phyloP scores from a whole-genome alignment of 2,888 invertebrate species.

The Drosophila mulleri region DNA sequence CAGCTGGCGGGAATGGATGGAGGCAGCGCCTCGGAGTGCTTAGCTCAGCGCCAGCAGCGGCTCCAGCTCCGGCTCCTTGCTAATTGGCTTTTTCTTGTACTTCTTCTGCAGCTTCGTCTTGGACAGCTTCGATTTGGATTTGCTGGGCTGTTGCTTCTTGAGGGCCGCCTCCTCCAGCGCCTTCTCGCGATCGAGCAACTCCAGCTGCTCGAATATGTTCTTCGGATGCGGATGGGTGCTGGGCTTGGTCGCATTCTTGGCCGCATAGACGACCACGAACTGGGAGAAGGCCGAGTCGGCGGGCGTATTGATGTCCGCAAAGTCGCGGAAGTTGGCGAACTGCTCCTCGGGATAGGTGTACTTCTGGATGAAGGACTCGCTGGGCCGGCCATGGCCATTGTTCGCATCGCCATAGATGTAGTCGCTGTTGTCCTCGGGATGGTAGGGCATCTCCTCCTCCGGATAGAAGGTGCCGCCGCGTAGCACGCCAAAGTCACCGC shows the following conservation, averaged over 20 bases:
- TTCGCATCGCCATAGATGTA: slow-evolving; percentile 87
- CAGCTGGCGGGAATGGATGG: neutral
- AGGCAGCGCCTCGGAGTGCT: slow-evolving; percentile 42
- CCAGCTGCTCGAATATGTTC: slow-evolving; percentile 93
- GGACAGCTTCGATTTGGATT: slow-evolving; percentile 89
- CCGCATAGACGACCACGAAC: slow-evolving; percentile 93
- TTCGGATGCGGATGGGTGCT: slow-evolving; percentile 87
- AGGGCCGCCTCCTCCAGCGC: slow-evolving; percentile 76
- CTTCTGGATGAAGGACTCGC: slow-evolving; percentile 88
- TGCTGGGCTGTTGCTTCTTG: slow-evolving; percentile 85
- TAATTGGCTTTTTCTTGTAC: slow-evolving; percentile 85
- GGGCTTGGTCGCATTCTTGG: slow-evolving; percentile 89
- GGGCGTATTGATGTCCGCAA: slow-evolving; percentile 95
- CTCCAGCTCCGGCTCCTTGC: slow-evolving; percentile 83
- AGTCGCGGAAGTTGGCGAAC: slow-evolving; percentile 95
- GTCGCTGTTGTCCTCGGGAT: slow-evolving; percentile 86
- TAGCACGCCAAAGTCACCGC: slow-evolving; percentile 94
- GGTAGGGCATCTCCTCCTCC: slow-evolving; percentile 88
- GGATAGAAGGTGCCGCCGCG: slow-evolving; percentile 94
- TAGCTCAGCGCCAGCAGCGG: slow-evolving; percentile 85
- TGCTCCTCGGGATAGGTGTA: slow-evolving; percentile 92
- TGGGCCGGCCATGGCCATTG: slow-evolving; percentile 90
- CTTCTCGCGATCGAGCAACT: slow-evolving; percentile 89
- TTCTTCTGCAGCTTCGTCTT: slow-evolving; percentile 86
- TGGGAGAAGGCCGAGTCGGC: slow-evolving; percentile 93